These are phyloP conservation scores for Phalloptychus januarius DNA, from an alignment of 2,797 vertebrate genomes.

Conservation along the genomic window DNA sequence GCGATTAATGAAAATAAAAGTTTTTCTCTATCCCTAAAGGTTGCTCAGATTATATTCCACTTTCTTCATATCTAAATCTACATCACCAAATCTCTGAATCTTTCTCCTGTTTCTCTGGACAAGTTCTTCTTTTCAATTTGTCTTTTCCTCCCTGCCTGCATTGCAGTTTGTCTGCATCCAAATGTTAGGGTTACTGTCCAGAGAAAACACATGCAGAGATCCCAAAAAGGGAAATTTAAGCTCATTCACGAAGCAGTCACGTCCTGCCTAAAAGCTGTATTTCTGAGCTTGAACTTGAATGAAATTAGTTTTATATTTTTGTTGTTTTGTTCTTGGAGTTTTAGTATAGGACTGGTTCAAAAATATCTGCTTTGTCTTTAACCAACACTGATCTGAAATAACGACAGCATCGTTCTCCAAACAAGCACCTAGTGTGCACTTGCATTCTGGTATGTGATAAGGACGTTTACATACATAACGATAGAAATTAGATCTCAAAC, in stretches of 20 bases:
- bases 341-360: background rate
- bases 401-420: background rate
- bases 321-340: background rate
- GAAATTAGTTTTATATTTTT: background rate
- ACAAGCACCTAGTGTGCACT: background rate
- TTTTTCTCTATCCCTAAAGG: conserved; percentile 17
- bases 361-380: background rate
- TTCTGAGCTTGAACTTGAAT: conserved; percentile 8
- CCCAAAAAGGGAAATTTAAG: conserved; percentile 29
- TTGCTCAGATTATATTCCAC: conserved; percentile 29
- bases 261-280: conserved; percentile 15
- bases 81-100: conserved; percentile 66
- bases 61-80: conserved; percentile 57
- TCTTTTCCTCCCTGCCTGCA: conserved; percentile 47
- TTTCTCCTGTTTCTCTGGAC: conserved; percentile 13
- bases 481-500: background rate
- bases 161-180: conserved; percentile 60
- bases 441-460: background rate
- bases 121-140: background rate
- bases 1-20: background rate
- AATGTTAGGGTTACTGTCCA: conserved; percentile 72
- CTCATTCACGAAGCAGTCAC: conserved; percentile 15
- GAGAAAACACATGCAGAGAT: conserved; percentile 64
- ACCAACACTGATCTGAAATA: background rate
- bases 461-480: background rate